These are phyloP conservation scores for Pterocles orientalis DNA, from an alignment of 2,113 vertebrate genomes.

Conservation along the genomic window DNA sequence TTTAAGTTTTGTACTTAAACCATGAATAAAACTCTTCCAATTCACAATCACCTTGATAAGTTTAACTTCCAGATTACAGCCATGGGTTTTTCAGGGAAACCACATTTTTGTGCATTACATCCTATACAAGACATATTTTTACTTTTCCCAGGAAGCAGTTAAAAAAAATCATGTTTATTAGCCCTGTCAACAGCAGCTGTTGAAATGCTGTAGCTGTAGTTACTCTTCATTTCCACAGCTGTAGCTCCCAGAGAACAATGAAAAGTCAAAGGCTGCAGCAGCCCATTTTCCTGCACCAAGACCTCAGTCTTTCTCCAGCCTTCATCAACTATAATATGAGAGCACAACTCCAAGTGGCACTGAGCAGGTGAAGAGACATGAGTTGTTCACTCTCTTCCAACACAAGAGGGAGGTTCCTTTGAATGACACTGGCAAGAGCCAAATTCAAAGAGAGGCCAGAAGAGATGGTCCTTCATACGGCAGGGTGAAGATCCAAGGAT, in stretches of 20 bases:
- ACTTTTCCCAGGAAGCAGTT: constrained; percentile 50
- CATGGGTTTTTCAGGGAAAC: neutral
- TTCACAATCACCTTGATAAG: neutral
- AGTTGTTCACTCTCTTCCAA: neutral
- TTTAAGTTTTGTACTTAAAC: neutral
- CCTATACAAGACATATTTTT: neutral
- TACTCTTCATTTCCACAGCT: constrained; percentile 24
- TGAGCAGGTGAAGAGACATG: neutral
- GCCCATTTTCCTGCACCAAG: neutral
- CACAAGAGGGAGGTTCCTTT: neutral
- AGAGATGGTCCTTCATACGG: neutral
- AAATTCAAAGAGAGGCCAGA: neutral
- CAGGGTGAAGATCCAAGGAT: neutral
- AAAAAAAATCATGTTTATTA: constrained; percentile 15
- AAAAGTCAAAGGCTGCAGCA: neutral
- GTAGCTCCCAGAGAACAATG: constrained; percentile 7
- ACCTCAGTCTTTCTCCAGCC: neutral
- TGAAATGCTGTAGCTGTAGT: neutral
- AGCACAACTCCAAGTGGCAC: neutral
- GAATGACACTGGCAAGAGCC: neutral
- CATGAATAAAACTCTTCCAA: neutral
- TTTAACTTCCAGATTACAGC: neutral
- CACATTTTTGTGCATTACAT: neutral
- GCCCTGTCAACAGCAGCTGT: constrained; percentile 9
- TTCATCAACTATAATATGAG: accelerated